These are phyloP conservation scores for Cataglyphis hispanica DNA, from an alignment of 1,140 invertebrate species.

Conservation along the genomic window DNA sequence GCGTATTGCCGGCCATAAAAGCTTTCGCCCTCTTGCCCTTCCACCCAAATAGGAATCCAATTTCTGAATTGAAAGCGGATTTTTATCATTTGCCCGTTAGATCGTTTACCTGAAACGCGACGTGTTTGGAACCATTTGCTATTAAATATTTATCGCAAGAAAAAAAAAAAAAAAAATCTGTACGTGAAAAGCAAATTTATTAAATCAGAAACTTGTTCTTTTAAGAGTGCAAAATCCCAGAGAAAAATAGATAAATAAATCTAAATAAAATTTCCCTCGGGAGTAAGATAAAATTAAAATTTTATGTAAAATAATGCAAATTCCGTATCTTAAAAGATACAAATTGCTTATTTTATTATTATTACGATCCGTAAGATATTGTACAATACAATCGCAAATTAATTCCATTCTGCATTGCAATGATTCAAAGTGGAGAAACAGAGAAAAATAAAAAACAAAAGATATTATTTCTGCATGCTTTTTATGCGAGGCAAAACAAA, in stretches of 20 bases:
- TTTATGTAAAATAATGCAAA: background rate
- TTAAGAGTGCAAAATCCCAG: background rate
- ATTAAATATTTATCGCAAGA: background rate
- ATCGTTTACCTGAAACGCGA: constrained; percentile 24
- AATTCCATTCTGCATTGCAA: background rate
- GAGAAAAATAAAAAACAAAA: background rate
- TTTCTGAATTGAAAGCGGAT: constrained; percentile 40
- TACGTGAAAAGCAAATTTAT: background rate
- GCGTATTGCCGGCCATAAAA: constrained; percentile 29
- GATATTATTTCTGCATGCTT: background rate
- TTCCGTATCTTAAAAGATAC: background rate
- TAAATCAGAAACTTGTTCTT: background rate
- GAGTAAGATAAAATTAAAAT: background rate
- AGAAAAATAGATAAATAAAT: background rate
- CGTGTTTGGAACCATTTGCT: constrained; percentile 23
- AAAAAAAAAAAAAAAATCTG: constrained; percentile 9
- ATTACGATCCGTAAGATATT: background rate
- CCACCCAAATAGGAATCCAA: constrained; percentile 10
- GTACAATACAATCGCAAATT: background rate
- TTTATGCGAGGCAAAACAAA: constrained; percentile 6
- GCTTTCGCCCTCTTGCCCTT: background rate
- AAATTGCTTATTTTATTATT: background rate
- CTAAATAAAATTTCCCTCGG: background rate
- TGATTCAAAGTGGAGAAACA: background rate
- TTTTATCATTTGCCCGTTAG: constrained; percentile 41